Evolutionary conservation across 2,888 invertebrate genomes (phyloP).

Genomic region (Chirona hameri): DNA sequence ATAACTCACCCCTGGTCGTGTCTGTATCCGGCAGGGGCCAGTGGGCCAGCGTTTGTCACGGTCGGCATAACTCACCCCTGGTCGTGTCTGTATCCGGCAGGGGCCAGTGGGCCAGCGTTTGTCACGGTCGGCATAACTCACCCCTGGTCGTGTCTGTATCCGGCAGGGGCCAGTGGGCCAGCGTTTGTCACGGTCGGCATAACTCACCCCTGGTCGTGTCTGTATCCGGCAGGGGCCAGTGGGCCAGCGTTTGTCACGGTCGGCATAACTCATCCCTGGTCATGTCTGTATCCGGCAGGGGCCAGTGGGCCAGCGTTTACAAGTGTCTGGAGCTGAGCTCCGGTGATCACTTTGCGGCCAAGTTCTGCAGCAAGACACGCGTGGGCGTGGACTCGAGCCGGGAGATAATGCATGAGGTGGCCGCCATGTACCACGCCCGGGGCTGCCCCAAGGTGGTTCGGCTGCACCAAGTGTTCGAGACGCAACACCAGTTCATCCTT

Average conservation of each 20-base stretch:
- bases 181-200: too few species aligned
- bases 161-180: too few species aligned
- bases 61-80: background rate
- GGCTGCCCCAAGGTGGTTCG: background rate
- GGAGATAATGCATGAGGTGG: constrained; percentile 2
- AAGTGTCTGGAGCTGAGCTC: background rate
- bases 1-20: too few species aligned
- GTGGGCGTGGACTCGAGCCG: background rate
- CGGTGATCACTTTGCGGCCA: background rate
- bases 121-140: too few species aligned
- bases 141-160: too few species aligned
- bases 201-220: too few species aligned
- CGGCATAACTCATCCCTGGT: too few species aligned
- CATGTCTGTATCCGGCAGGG: background rate
- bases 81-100: background rate
- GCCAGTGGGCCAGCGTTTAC: constrained; percentile 24
- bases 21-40: too few species aligned
- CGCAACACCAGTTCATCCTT: background rate
- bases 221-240: too few species aligned
- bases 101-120: constrained; percentile 12
- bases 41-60: too few species aligned
- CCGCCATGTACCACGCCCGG: background rate
- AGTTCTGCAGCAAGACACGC: background rate
- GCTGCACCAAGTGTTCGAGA: constrained; percentile 10
- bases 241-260: too few species aligned